Percentiles rank a stretch among this genome's conserved stretches.
Evolutionary conservation across 2,888 invertebrate species (phyloP).

Genomic region (Drosophila falleni): DNA sequence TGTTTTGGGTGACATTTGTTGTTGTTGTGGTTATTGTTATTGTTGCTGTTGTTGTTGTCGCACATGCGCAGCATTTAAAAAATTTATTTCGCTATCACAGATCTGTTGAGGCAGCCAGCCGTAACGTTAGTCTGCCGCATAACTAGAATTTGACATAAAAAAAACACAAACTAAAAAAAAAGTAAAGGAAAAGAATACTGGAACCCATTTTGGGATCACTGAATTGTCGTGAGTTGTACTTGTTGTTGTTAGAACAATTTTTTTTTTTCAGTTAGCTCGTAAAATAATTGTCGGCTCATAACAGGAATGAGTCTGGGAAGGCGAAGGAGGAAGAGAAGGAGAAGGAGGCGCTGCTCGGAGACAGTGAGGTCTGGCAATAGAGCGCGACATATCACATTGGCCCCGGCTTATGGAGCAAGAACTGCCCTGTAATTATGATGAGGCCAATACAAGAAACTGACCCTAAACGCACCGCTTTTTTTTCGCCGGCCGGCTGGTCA

Average conservation of each 20-base stretch:
- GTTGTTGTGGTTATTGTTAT: constrained; percentile 14
- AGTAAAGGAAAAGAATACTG: constrained; percentile 18
- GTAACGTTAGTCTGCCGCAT: constrained; percentile 50
- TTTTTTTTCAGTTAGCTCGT: constrained; percentile 66
- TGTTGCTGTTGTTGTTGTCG: constrained; percentile 36
- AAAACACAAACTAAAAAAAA: constrained; percentile 5
- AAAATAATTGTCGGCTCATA: constrained; percentile 74
- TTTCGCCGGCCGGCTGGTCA: constrained; percentile 20
- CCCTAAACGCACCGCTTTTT: constrained; percentile 66
- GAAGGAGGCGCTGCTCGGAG: constrained; percentile 24
- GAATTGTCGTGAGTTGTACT: constrained; percentile 45
- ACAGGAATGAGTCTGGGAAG: constrained; percentile 31
- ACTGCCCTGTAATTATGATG: constrained; percentile 76
- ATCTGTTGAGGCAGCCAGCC: constrained; percentile 67
- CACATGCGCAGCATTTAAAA: constrained; percentile 54
- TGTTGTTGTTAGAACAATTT: constrained; percentile 32
- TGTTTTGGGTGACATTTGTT: constrained; percentile 52
- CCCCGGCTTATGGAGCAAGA: constrained; percentile 64
- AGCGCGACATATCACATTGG: constrained; percentile 76
- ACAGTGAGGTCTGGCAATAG: constrained; percentile 59
- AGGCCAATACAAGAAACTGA: constrained; percentile 75
- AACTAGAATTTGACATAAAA: constrained; percentile 66
- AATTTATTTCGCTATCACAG: constrained; percentile 62
- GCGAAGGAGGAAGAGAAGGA: neutral
- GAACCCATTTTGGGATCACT: constrained; percentile 46